These are phyloP conservation scores for Cephus sareptanus DNA, from an alignment of 2,888 invertebrate genomes.

Conservation along the genomic window DNA sequence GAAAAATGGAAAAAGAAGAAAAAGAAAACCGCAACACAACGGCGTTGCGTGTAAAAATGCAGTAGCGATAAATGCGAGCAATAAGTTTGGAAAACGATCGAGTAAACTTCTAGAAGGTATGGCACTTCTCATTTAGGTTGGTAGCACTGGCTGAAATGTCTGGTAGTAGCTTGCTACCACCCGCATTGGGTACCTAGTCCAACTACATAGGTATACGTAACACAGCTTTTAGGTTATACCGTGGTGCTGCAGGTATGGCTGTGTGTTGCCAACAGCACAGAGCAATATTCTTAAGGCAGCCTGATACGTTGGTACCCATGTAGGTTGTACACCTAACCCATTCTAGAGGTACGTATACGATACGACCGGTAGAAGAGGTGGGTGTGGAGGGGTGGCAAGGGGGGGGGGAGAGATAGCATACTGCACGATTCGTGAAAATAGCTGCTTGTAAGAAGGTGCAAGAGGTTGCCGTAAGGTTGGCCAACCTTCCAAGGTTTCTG, in stretches of 20 bases:
- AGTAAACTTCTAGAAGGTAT: neutral
- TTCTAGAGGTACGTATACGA: neutral
- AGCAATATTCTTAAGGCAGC: neutral
- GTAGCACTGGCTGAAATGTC: slow-evolving; percentile 1
- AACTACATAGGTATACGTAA: no score
- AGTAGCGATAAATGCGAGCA: neutral
- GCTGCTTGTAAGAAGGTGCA: no score
- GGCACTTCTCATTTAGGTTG: neutral
- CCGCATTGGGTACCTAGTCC: no score
- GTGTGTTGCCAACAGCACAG: neutral
- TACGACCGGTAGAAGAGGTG: neutral
- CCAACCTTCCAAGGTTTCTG: no score
- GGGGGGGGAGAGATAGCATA: neutral
- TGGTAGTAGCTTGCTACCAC: no score
- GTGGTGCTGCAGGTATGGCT: neutral
- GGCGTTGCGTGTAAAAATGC: neutral
- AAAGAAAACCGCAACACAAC: no score
- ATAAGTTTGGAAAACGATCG: neutral
- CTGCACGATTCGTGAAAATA: no score
- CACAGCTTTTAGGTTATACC: neutral
- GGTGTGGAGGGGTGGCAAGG: neutral
- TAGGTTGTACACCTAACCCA: neutral
- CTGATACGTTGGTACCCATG: neutral
- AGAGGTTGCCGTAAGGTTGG: no score
- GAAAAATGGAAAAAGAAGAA: no score